Evolutionary conservation across 2,113 vertebrate genomes (phyloP).

Genomic region (Ictidomys tridecemlineatus): DNA sequence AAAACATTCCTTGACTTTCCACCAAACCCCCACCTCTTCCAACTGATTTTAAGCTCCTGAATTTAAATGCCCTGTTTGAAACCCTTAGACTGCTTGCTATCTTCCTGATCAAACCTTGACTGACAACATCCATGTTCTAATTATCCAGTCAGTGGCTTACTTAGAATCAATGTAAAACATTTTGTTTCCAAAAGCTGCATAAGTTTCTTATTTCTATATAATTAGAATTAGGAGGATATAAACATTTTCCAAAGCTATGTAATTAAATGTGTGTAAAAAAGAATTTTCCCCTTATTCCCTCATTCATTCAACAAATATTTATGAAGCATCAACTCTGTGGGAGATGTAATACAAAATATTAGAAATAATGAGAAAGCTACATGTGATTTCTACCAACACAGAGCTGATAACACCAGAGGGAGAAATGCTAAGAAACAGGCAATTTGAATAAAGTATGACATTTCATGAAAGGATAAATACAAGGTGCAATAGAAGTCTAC

Average conservation of each 20-base stretch:
- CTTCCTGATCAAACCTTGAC: neutral
- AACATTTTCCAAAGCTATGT: constrained; percentile 22
- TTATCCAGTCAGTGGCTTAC: neutral
- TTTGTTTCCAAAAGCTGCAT: constrained; percentile 14
- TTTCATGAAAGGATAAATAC: neutral
- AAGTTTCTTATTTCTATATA: constrained; percentile 12
- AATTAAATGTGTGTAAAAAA: neutral
- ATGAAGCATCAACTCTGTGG: neutral
- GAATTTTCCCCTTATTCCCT: neutral
- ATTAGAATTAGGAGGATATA: neutral
- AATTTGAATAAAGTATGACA: neutral
- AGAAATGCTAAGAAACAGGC: neutral
- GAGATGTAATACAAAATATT: neutral
- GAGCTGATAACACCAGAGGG: neutral
- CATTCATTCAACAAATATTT: constrained; percentile 45
- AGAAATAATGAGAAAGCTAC: neutral
- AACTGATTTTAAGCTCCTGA: neutral
- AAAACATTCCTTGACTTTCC: neutral
- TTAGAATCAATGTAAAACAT: constrained; percentile 17
- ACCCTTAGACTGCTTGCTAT: neutral
- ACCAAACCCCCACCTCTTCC: neutral
- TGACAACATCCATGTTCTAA: neutral
- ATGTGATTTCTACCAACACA: neutral
- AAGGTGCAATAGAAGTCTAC: neutral
- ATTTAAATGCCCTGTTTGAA: constrained; percentile 29